Base-by-base conservation (phyloP, 2,888 invertebrate genomes). In the Pherbina coryleti region DNA sequence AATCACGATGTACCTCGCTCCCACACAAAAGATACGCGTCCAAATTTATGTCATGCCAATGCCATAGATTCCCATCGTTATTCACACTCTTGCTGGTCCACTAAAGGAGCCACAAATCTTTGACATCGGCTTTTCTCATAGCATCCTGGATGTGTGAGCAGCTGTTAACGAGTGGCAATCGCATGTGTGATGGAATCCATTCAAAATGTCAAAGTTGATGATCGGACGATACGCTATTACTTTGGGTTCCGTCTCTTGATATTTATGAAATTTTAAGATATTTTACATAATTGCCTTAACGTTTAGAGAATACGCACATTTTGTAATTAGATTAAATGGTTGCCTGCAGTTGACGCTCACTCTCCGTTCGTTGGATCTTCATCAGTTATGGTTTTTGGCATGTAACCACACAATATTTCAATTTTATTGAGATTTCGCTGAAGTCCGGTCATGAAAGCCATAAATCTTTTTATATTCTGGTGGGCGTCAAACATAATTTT, bases 21-120 rank as follows among this genome's bases (percentile, higher is more conserved):
- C 60, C 60, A 60, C 60, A 19, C 60, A 60, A 60, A 28, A 17
- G 60, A 14, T 14, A 28, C 57, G 49, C 70, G 22, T 62, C 73
- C 60, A 78, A 75, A 53, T 75, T 75, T 75, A 75, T 78, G 51
- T 55, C 64, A 60, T 57, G 55, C 34, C 57, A 19, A 72, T 55
- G 66, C 3, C 5, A 17, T 55, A 51, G 31, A 71, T 64, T 75
- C 75, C 57, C 75, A 75, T 66, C 70, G 70, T 75, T 55, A 64
- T 70, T 60, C 51, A 70, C 17, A 51, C 60, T 25, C 60, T 5
- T 28, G 60, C 28, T 60, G 60, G 11, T 28, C 8, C 57, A 57
- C 14, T 57, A 57, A 57, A 57, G 25, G 14, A 57, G n/a, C 14
- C 60, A 28, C 14, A 60, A 60, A 60, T 60, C 8, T 22, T 60